A percentile compares a stretch with the other conserved stretches of the same genome.
Evolutionary conservation across 2,113 vertebrate genomes (phyloP).

Genomic region (Eurypyga helias): DNA sequence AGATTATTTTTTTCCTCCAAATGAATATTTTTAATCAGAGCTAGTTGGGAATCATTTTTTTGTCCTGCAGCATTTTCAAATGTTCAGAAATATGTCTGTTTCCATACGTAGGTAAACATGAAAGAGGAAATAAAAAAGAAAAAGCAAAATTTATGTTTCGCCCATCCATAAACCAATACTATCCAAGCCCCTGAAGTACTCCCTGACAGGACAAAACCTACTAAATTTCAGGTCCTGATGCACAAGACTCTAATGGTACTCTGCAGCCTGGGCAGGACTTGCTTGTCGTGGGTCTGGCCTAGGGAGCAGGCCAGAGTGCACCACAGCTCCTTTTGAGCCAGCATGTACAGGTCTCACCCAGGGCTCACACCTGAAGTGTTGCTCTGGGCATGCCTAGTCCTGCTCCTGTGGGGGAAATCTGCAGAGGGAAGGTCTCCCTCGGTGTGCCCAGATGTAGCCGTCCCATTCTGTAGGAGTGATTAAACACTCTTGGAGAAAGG

Average conservation of each 20-base stretch:
- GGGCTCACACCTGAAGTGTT: neutral
- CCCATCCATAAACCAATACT: neutral
- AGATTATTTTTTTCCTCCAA: neutral
- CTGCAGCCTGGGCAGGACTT: neutral
- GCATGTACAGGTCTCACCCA: accelerated
- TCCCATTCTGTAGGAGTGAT: neutral
- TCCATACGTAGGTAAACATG: neutral
- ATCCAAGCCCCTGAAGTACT: neutral
- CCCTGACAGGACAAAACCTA: neutral
- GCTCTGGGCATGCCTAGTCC: neutral
- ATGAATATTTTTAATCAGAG: neutral
- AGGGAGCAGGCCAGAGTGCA: neutral
- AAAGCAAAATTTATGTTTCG: neutral
- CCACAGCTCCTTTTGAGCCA: neutral
- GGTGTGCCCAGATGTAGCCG: neutral
- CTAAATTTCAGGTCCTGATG: neutral
- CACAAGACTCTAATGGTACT: neutral
- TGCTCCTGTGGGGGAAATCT: neutral
- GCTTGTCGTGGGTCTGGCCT: neutral
- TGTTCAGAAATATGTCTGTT: neutral
- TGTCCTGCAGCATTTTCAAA: neutral
- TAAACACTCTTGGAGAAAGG: neutral
- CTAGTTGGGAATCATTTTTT: neutral
- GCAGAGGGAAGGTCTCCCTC: neutral
- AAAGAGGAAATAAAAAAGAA: neutral